Base-by-base conservation (phyloP, 2,888 invertebrate species). In the Megastigmus dorsalis region DNA sequence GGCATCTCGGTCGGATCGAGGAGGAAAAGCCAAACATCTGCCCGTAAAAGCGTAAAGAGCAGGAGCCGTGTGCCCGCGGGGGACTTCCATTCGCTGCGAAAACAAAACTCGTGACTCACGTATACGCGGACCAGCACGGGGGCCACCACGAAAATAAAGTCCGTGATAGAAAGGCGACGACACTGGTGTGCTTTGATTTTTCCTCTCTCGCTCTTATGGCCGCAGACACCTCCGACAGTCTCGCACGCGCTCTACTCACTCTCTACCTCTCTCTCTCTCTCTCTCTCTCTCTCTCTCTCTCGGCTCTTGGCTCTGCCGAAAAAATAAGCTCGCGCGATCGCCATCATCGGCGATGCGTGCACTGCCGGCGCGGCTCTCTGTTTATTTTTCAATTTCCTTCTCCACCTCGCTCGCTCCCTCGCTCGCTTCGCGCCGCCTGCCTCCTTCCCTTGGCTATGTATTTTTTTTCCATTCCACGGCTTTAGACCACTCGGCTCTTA, bases 1-100 rank as follows among this genome's bases (percentile, higher is more conserved):
- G 63, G 7, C 6, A 63, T n/a, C n/a, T n/a, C n/a, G n/a, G n/a
- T n/a, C n/a, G 7, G 23, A 50, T 33, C 23, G 48, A 59, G 59
- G 59, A 48, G 33, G 18, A 28, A 52, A 41, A 52, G 60, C 69
- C 18, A 38, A 57, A 38, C 68, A 38, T 67, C 57, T 36, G 57
- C 2, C 26, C 57, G 36, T 66, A 43, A 52, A 66, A 45, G 43
- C 38, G 23, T n/a, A n/a, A n/a, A 38, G 38, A 33, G 9, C 6
- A 66, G 41, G 30, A 30, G n/a, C 33, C 26, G n/a, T 43, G 54
- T 43, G 33, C n/a, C n/a, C n/a, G n/a, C n/a, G n/a, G n/a, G n/a
- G n/a, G 59, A 43, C 43, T 68, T 68, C 41, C 68, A 74, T 74
- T 74, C 68, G 63, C 23, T 68, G 74, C 74, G 28, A 74, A 68